Percentiles rank a stretch among this genome's conserved stretches.
phyloP scores from a whole-genome alignment of 2,888 invertebrate genomes.

The Ormia ochracea region DNA sequence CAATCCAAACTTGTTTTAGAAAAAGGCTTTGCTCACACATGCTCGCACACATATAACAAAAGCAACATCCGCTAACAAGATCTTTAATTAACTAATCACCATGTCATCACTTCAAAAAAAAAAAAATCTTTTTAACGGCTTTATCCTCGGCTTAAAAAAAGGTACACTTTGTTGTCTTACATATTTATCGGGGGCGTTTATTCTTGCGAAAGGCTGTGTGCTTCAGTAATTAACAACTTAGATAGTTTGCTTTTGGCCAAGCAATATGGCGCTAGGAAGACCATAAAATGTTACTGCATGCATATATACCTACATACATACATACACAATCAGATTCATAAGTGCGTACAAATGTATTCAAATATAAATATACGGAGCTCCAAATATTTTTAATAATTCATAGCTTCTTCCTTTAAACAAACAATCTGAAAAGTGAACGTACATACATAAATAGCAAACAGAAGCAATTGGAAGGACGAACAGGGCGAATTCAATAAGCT shows the following conservation, averaged over 20 bases:
- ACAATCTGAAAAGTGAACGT: neutral
- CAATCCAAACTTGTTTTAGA: neutral
- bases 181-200: neutral
- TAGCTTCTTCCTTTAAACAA: neutral
- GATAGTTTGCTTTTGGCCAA: neutral
- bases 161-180: neutral
- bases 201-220: neutral
- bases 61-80: neutral
- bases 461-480: conserved; percentile 23
- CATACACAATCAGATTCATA: too few relatives aligned
- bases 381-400: conserved; percentile 10
- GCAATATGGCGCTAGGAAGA: conserved; percentile 7
- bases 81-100: conserved; percentile 2
- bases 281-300: too few relatives aligned
- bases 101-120: conserved; percentile 14
- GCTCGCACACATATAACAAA: neutral
- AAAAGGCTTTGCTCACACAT: too few relatives aligned
- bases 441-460: conserved; percentile 48
- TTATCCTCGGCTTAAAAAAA: neutral
- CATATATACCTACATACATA: too few relatives aligned
- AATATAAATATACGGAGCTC: neutral
- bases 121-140: neutral
- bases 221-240: conserved; percentile 38
- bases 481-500: neutral
- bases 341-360: too few relatives aligned